phyloP scores from a whole-genome alignment of 2,797 vertebrate species.

The Phrynocephalus guinanensis region DNA sequence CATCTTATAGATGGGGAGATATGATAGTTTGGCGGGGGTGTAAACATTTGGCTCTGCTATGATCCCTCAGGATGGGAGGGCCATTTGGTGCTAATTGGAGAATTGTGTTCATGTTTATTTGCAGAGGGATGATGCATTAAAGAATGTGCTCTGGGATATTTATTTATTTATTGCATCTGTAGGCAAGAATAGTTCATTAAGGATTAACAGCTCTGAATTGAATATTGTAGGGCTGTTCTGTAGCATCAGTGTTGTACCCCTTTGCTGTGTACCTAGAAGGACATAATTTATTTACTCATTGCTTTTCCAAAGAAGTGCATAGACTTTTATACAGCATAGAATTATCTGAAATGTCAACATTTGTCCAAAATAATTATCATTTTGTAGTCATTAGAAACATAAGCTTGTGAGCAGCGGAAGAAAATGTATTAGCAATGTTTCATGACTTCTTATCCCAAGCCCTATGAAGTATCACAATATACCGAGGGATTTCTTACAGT shows the following conservation, averaged over 20 bases:
- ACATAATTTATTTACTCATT: background rate
- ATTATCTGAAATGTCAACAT: background rate
- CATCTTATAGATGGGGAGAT: too few relatives aligned
- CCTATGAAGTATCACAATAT: background rate
- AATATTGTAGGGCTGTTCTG: background rate
- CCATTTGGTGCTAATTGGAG: background rate
- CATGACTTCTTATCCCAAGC: background rate
- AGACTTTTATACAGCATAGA: background rate
- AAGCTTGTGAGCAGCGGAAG: background rate
- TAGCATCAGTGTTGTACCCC: background rate
- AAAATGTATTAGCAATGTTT: background rate
- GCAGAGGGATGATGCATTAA: background rate
- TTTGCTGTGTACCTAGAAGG: background rate
- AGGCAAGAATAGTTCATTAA: background rate
- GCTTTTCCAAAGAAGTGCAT: background rate
- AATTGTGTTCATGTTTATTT: constrained; percentile 11
- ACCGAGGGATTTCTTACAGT: background rate
- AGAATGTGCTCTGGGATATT: background rate
- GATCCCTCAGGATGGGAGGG: background rate
- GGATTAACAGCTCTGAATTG: background rate
- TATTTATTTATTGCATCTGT: background rate
- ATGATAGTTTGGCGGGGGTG: background rate
- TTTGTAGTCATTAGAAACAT: background rate
- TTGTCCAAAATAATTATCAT: background rate
- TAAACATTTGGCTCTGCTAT: background rate